Conservation (phyloP, 2,113 vertebrate genomes). For the Otus sunia region DNA sequence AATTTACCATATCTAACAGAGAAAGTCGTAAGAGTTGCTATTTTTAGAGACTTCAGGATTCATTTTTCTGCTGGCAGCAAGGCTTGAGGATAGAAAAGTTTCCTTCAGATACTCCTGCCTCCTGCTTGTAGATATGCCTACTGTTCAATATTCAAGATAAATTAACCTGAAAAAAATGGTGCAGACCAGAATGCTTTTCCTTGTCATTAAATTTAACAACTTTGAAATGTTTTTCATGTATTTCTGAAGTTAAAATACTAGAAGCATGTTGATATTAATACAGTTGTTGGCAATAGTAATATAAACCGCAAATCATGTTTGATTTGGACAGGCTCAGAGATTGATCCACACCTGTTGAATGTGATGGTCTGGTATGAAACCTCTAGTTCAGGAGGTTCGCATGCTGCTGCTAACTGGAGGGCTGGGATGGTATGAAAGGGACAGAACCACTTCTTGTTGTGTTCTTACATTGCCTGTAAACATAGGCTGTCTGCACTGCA, state of each 20-base stretch:
- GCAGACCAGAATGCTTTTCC: not conserved
- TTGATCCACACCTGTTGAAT: not conserved
- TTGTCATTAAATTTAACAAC: not conserved
- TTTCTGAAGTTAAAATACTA: not conserved
- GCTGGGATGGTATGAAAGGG: not conserved
- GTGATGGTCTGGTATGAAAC: not conserved
- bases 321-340: not conserved
- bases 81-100: not conserved
- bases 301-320: not conserved
- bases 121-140: not conserved
- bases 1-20: not conserved
- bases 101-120: not conserved
- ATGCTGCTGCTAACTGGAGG: not conserved
- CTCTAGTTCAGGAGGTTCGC: not conserved
- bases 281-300: not conserved
- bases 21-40: not conserved
- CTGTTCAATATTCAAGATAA: not conserved
- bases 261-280: not conserved
- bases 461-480: not conserved
- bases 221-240: not conserved
- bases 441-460: not conserved
- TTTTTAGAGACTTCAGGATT: not conserved
- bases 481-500: not conserved
- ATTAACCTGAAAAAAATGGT: not conserved
- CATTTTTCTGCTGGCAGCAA: not conserved